These are phyloP conservation scores for Cisticola juncidis DNA, from an alignment of 2,113 vertebrate genomes.

Conservation along the genomic window DNA sequence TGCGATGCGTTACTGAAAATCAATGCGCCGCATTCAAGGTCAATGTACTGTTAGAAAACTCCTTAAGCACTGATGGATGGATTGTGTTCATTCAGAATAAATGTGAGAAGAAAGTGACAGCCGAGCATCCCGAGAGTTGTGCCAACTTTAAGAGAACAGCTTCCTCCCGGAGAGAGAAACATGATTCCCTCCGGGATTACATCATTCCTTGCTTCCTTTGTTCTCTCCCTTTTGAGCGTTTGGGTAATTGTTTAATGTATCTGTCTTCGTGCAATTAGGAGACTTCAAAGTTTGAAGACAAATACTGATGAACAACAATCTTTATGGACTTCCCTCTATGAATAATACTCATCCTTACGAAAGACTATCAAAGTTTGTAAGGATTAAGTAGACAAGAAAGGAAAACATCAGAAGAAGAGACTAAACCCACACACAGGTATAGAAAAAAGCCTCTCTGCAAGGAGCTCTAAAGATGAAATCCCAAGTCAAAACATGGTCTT, in stretches of 20 bases:
- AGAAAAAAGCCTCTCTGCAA: neutral
- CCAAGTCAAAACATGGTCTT: slow-evolving; percentile 37
- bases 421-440: neutral
- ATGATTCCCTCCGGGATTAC: slow-evolving; percentile 35
- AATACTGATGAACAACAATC: slow-evolving; percentile 26
- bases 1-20: slow-evolving; percentile 92
- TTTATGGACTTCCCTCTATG: slow-evolving; percentile 20
- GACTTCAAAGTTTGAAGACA: slow-evolving; percentile 36
- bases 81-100: slow-evolving; percentile 82
- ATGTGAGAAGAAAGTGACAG: slow-evolving; percentile 87
- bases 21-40: slow-evolving; percentile 95
- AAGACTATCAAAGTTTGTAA: slow-evolving; percentile 40
- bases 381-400: slow-evolving; percentile 10
- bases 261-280: slow-evolving; percentile 49
- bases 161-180: slow-evolving; percentile 46
- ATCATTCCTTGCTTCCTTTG: slow-evolving; percentile 48
- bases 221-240: slow-evolving; percentile 37
- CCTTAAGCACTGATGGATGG: slow-evolving; percentile 94
- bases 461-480: slow-evolving; percentile 46
- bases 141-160: slow-evolving; percentile 66
- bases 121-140: slow-evolving; percentile 69
- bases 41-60: slow-evolving; percentile 98
- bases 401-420: slow-evolving; percentile 30
- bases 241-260: slow-evolving; percentile 50
- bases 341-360: slow-evolving; percentile 2